Percentiles rank a stretch among this genome's conserved stretches.
Evolutionary conservation across 2,888 invertebrate genomes (phyloP).

Genomic region (Athalia circularis): DNA sequence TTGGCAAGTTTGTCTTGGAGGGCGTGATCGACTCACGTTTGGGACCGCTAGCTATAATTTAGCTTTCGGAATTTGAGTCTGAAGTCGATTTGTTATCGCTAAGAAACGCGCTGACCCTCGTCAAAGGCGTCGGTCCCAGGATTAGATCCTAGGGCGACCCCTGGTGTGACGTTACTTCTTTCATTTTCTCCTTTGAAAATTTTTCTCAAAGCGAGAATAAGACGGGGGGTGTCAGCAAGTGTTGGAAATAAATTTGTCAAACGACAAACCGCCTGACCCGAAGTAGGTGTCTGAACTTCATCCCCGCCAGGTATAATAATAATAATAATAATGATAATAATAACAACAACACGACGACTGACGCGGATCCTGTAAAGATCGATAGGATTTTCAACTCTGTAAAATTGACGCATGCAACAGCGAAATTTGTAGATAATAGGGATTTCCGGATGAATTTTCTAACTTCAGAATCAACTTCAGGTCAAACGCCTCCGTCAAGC

Average conservation of each 20-base stretch:
- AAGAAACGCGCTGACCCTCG: slow-evolving; percentile 39
- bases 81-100: slow-evolving; percentile 43
- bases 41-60: slow-evolving; percentile 36
- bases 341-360: too few species aligned
- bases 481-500: not conserved
- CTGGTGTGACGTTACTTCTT: slow-evolving; percentile 38
- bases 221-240: slow-evolving; percentile 43
- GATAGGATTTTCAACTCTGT: not conserved
- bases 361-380: too few species aligned
- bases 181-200: slow-evolving; percentile 34
- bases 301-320: not conserved
- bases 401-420: not conserved
- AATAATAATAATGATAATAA: not conserved
- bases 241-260: slow-evolving; percentile 42
- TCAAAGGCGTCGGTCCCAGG: slow-evolving; percentile 16
- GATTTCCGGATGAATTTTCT: too few species aligned
- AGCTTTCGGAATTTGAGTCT: slow-evolving; percentile 38
- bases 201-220: slow-evolving; percentile 28
- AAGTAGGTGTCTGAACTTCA: slow-evolving; percentile 4
- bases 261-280: slow-evolving; percentile 11
- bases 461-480: too few species aligned
- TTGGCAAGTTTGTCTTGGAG: slow-evolving; percentile 25
- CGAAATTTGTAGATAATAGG: too few species aligned
- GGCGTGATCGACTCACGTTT: slow-evolving; percentile 31
- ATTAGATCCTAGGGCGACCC: slow-evolving; percentile 17